Evolutionary conservation across 2,888 invertebrate species (phyloP).

Genomic region (Abscondita cerata): DNA sequence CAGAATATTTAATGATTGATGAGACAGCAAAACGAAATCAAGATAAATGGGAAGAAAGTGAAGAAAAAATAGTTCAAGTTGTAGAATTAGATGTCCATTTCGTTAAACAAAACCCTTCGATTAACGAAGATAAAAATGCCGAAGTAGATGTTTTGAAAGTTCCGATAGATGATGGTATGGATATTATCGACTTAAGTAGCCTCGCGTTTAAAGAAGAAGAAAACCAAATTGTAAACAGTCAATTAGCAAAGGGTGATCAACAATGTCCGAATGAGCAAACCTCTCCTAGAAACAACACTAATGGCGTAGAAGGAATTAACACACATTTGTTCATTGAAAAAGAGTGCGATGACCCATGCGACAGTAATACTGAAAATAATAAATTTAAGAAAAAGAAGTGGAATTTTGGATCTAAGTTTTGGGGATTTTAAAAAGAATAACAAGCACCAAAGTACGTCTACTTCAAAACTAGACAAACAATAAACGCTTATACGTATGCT

Average conservation of each 20-base stretch:
- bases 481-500: too few species aligned
- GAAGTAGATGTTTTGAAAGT: conserved; percentile 18
- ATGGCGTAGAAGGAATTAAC: neutral
- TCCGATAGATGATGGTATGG: conserved; percentile 21
- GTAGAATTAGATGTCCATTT: conserved; percentile 40
- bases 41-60: conserved; percentile 47
- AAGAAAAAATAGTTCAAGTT: conserved; percentile 46
- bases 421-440: conserved; percentile 57
- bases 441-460: conserved; percentile 37
- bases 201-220: conserved; percentile 24
- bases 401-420: conserved; percentile 58
- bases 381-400: conserved; percentile 62
- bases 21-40: conserved; percentile 41
- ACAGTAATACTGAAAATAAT: conserved; percentile 61
- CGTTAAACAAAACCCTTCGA: conserved; percentile 26
- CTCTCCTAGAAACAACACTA: too few species aligned
- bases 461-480: too few species aligned
- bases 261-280: conserved; percentile 61
- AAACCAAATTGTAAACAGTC: conserved; percentile 10
- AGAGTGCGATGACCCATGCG: conserved; percentile 50
- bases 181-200: conserved; percentile 28
- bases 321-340: neutral
- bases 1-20: conserved; percentile 42
- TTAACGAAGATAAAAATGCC: conserved; percentile 18
- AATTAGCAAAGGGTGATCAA: conserved; percentile 28